Evolutionary conservation across 2,888 invertebrate genomes (phyloP), one percentile per base, ranked within the genome.

Genomic region (Nowickia ferox): DNA sequence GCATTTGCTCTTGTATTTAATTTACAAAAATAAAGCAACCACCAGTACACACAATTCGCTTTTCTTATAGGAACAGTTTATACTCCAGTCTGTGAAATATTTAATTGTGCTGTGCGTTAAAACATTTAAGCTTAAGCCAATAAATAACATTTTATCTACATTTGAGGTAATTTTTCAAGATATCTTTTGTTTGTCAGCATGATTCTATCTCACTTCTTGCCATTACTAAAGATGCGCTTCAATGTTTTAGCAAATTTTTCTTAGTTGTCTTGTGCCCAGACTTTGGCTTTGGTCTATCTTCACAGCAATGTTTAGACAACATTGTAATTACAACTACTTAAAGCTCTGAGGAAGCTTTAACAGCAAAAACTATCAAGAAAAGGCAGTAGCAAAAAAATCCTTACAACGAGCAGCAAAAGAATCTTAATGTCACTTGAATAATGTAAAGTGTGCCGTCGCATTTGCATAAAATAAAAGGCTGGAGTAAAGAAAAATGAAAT

Each of bases 251-350:
- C 30, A 30, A 30, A 5, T 6, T 44, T 22, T 22, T 13, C 63
- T 8, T 1, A 8, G n/a, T 38, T 46, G 8, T 44, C 57, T 71
- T 42, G 68, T 75, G 65, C 53, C 59, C 51, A 76, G 65, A 76
- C 44, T 76, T 42, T 48, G 10, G 19, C 3, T 30, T 30, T 30
- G 65, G 53, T 80, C 59, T 75, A 80, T 80, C 65, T 65, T 17
- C 11, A 68, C 9, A 30, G 46, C 30, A 68, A 76, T 76, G 80
- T 66, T 72, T 81, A 81, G 68, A 77, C 76, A 76, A 81, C 66
- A 81, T 76, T 79, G 72, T 48, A 61, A 66, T 66, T 66, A 38
- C 65, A 76, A 63, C 72, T 61, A 81, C 84, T 79, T 76, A 72
- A 66, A 69, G 38, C 46, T 80, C 80, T 76, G 40, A 61, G 22